Evolutionary conservation across 2,797 vertebrate genomes (phyloP).

Genomic region (Octomys mimax): DNA sequence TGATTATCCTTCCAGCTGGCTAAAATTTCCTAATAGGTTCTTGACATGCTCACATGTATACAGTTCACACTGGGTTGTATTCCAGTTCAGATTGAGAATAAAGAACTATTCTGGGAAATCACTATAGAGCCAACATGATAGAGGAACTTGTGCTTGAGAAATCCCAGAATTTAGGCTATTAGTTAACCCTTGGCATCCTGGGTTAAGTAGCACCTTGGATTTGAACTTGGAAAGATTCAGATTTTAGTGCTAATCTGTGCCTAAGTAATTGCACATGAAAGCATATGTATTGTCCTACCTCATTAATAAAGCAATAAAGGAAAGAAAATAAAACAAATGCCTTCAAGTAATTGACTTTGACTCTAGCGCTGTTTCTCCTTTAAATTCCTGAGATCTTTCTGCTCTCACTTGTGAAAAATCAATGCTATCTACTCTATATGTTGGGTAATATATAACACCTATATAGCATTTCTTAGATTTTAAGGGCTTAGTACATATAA

Average conservation of each 20-base stretch:
- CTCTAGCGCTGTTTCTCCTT: not conserved
- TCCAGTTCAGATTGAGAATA: not conserved
- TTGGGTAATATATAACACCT: not conserved
- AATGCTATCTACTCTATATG: not conserved
- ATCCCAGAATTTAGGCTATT: not conserved
- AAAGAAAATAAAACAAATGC: not conserved
- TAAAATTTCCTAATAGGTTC: not conserved
- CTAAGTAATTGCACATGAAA: not conserved
- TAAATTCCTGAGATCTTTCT: not conserved
- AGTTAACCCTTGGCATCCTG: not conserved
- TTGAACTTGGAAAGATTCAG: not conserved
- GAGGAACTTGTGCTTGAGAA: not conserved
- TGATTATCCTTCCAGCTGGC: not conserved
- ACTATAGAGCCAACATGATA: not conserved
- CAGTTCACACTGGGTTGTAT: not conserved
- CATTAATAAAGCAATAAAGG: constrained; percentile 12
- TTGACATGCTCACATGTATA: not conserved
- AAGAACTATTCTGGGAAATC: not conserved
- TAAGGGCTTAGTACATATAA: not conserved
- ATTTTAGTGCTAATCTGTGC: not conserved
- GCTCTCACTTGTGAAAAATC: constrained; percentile 28
- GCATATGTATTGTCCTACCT: not conserved
- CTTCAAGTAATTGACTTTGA: not conserved
- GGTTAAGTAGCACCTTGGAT: not conserved
- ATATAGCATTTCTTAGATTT: not conserved